Evolutionary conservation across 1,140 invertebrate species (phyloP).

Genomic region (Camponotus pennsylvanicus): DNA sequence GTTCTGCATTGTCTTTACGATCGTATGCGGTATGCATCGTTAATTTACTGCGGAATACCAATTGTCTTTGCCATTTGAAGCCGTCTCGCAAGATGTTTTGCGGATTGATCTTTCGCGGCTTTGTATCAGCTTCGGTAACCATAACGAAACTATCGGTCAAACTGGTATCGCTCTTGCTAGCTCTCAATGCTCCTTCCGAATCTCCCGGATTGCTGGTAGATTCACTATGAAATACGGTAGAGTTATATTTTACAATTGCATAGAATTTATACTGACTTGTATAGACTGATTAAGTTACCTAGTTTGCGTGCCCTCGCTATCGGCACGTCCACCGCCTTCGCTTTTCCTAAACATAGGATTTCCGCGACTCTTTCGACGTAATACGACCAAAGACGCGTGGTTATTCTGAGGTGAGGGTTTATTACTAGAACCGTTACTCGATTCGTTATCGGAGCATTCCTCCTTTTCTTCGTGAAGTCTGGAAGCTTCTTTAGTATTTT

Average conservation of each 20-base stretch:
- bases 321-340: conserved; percentile 86
- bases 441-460: conserved; percentile 87
- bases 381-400: conserved; percentile 87
- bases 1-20: conserved; percentile 98
- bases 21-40: conserved; percentile 99
- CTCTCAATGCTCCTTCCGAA: conserved; percentile 87
- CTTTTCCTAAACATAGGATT: conserved; percentile 91
- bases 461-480: conserved; percentile 90
- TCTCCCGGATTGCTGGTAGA: conserved; percentile 75
- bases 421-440: conserved; percentile 82
- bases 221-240: conserved; percentile 71
- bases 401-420: conserved; percentile 81
- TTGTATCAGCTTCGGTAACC: conserved; percentile 88
- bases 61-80: conserved; percentile 96
- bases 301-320: conserved; percentile 84
- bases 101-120: conserved; percentile 86
- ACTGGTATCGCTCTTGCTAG: conserved; percentile 96
- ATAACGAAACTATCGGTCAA: conserved; percentile 96
- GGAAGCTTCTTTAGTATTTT: conserved; percentile 90
- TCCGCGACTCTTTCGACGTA: conserved; percentile 88
- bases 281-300: conserved; percentile 71
- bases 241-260: neutral
- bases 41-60: conserved; percentile 97
- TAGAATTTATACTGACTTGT: neutral
- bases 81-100: conserved; percentile 89